These are phyloP conservation scores for Standfussiana lucernea DNA, from an alignment of 2,888 invertebrate species.

Conservation along the genomic window DNA sequence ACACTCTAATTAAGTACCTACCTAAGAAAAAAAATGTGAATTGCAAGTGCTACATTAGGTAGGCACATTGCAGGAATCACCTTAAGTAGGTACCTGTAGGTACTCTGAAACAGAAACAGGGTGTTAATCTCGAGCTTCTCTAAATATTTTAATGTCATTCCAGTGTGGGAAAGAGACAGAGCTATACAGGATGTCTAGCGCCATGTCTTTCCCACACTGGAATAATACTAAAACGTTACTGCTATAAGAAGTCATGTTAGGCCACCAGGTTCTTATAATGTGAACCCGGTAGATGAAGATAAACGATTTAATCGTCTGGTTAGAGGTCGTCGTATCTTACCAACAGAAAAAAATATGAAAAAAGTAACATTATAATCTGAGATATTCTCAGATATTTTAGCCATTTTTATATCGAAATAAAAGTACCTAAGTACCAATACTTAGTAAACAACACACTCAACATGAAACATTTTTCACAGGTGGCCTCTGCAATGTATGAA, in stretches of 20 bases:
- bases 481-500: background rate
- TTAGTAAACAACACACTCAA: background rate
- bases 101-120: too few relatives aligned
- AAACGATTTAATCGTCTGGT: too few relatives aligned
- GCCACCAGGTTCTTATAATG: background rate
- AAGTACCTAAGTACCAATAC: background rate
- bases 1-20: background rate
- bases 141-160: too few relatives aligned
- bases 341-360: background rate
- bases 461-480: background rate
- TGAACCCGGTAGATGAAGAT: background rate
- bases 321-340: background rate
- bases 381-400: background rate
- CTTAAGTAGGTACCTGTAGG: background rate
- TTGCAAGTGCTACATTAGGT: background rate
- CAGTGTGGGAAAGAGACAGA: too few relatives aligned
- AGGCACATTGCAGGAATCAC: too few relatives aligned
- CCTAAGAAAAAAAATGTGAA: fast-evolving
- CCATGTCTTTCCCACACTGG: too few relatives aligned
- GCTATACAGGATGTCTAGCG: too few relatives aligned
- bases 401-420: background rate
- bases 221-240: too few relatives aligned
- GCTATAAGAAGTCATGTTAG: too few relatives aligned
- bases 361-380: background rate
- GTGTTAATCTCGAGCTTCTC: too few relatives aligned